These are phyloP conservation scores for Bursaphelenchus mucronatus DNA, from an alignment of 1,140 invertebrate genomes.

Conservation along the genomic window DNA sequence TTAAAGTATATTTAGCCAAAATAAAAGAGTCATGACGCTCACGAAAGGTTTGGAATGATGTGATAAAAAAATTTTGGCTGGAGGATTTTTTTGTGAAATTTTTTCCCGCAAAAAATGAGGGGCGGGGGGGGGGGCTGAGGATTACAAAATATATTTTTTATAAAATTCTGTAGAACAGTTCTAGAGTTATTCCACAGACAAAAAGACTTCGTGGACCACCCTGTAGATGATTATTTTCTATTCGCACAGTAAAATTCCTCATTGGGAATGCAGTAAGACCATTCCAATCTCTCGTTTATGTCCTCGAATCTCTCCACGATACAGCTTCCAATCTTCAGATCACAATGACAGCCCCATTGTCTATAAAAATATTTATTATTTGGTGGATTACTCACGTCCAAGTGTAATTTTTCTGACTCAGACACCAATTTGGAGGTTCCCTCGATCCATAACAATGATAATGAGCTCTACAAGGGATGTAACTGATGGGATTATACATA, in stretches of 20 bases:
- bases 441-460: slow-evolving; percentile 8
- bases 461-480: slow-evolving; percentile 19
- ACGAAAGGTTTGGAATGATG: background rate
- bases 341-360: slow-evolving; percentile 1
- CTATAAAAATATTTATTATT: background rate
- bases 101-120: too few relatives aligned
- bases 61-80: background rate
- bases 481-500: background rate
- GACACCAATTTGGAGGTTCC: slow-evolving; percentile 1
- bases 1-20: too few relatives aligned
- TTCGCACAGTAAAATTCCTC: slow-evolving; percentile 20
- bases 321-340: background rate
- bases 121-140: too few relatives aligned
- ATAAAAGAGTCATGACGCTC: too few relatives aligned
- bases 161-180: too few relatives aligned
- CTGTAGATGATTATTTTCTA: too few relatives aligned
- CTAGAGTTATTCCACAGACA: too few relatives aligned
- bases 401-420: background rate
- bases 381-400: too few relatives aligned
- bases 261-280: slow-evolving; percentile 13
- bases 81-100: background rate
- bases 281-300: slow-evolving; percentile 1
- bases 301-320: background rate
- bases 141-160: too few relatives aligned
- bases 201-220: too few relatives aligned